Percentiles rank a stretch among this genome's conserved stretches.
These are phyloP conservation scores for Cepaea hortensis DNA, from an alignment of 2,888 invertebrate species.

Conservation along the genomic window DNA sequence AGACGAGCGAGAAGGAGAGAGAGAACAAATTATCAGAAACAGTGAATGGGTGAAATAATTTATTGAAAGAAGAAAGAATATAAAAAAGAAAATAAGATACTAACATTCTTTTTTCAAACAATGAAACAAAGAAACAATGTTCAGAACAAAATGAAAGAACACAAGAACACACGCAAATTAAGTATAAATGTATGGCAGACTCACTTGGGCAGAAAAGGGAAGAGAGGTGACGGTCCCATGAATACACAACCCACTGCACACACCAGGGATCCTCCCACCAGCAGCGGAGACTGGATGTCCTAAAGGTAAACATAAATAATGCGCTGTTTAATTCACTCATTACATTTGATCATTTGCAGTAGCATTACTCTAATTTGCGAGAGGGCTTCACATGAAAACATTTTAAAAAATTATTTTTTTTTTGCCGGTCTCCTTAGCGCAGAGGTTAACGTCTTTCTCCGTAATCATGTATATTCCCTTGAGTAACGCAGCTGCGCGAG, in stretches of 20 bases:
- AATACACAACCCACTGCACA: slow-evolving; percentile 44
- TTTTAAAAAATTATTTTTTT: too few relatives aligned
- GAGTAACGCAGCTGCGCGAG: too few relatives aligned
- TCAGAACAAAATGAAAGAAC: not conserved
- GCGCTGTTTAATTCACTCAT: too few relatives aligned
- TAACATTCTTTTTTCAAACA: not conserved
- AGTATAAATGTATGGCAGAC: slow-evolving; percentile 16
- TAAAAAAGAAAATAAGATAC: not conserved
- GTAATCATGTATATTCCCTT: too few relatives aligned
- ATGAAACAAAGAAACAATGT: not conserved
- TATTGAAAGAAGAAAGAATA: not conserved
- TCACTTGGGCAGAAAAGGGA: slow-evolving; percentile 59
- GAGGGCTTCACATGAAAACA: too few relatives aligned
- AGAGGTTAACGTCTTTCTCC: too few relatives aligned
- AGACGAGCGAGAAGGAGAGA: not conserved
- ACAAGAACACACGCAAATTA: not conserved
- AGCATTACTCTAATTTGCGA: too few relatives aligned
- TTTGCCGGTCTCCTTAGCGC: too few relatives aligned
- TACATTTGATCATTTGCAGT: too few relatives aligned
- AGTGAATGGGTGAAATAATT: not conserved
- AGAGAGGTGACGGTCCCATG: slow-evolving; percentile 51
- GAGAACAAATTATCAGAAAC: not conserved
- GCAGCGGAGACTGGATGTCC: slow-evolving; percentile 51
- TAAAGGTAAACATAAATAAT: slow-evolving; percentile 27
- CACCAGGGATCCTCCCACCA: slow-evolving; percentile 53